phyloP scores from a whole-genome alignment of 2,888 invertebrate genomes.

The Eumerus sabulonum region DNA sequence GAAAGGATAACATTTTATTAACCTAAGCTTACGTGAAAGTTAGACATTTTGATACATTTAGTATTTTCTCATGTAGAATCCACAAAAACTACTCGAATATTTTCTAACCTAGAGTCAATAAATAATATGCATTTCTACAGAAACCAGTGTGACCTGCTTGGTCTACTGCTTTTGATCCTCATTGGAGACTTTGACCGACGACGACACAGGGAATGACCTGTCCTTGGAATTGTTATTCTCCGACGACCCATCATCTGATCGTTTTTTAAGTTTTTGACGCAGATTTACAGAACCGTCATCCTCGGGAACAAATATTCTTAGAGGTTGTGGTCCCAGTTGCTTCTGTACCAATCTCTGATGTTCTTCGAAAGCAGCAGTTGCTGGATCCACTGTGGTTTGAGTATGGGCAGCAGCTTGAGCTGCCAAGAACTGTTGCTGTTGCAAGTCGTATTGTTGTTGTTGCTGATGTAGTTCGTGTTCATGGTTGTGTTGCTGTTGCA shows the following conservation, averaged over 20 bases:
- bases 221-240: conserved; percentile 69
- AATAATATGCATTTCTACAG: conserved; percentile 16
- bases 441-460: conserved; percentile 65
- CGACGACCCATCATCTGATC: conserved; percentile 70
- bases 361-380: conserved; percentile 74
- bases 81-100: not conserved
- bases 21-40: conserved; percentile 8
- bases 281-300: conserved; percentile 74
- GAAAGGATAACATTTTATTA: conserved; percentile 11
- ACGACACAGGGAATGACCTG: conserved; percentile 72
- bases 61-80: not conserved
- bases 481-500: conserved; percentile 60
- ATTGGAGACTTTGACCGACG: conserved; percentile 75
- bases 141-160: not conserved
- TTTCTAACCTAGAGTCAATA: conserved; percentile 47
- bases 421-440: conserved; percentile 49
- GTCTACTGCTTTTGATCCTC: conserved; percentile 68
- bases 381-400: conserved; percentile 68
- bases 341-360: conserved; percentile 76
- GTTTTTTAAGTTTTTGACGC: conserved; percentile 74
- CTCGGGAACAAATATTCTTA: conserved; percentile 80
- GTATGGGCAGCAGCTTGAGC: conserved; percentile 17
- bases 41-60: conserved; percentile 23
- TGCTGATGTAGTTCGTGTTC: conserved; percentile 70
- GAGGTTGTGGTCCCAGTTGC: conserved; percentile 74